A percentile compares a stretch with the other conserved stretches of the same genome.
Conservation (phyloP, 2,888 invertebrate species). For the Acronicta psi region DNA sequence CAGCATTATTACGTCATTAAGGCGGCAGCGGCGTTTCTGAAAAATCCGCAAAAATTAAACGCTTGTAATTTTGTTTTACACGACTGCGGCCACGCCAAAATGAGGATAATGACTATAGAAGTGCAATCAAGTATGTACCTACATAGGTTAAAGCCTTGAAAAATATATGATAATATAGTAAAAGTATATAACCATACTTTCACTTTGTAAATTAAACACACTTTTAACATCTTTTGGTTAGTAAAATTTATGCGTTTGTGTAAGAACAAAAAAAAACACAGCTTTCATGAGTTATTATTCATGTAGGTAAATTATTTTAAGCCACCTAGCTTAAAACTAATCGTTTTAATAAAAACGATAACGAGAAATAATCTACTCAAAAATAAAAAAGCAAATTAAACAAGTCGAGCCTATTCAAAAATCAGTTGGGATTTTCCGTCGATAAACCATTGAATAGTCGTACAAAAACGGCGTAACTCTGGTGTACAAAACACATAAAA, state of each 20-base stretch:
- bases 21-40: slow-evolving; percentile 25
- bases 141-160: not conserved
- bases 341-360: too few relatives aligned
- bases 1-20: slow-evolving; percentile 48
- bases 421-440: not conserved
- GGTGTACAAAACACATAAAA: not conserved
- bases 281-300: too few relatives aligned
- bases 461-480: not conserved
- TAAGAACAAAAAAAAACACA: too few relatives aligned
- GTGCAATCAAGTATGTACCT: not conserved
- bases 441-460: not conserved
- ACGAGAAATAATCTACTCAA: not conserved
- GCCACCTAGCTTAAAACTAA: too few relatives aligned
- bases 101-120: not conserved
- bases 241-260: too few relatives aligned
- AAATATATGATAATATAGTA: not conserved
- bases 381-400: not conserved
- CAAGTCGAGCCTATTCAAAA: not conserved
- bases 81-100: not conserved
- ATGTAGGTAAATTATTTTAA: too few relatives aligned
- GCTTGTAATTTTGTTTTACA: slow-evolving; percentile 9
- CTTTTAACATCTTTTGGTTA: too few relatives aligned
- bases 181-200: not conserved
- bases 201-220: not conserved
- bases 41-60: slow-evolving; percentile 28